Percentiles rank a stretch among this genome's conserved stretches.
Evolutionary conservation across 2,797 vertebrate genomes (phyloP).

Genomic region (Balearica regulorum): DNA sequence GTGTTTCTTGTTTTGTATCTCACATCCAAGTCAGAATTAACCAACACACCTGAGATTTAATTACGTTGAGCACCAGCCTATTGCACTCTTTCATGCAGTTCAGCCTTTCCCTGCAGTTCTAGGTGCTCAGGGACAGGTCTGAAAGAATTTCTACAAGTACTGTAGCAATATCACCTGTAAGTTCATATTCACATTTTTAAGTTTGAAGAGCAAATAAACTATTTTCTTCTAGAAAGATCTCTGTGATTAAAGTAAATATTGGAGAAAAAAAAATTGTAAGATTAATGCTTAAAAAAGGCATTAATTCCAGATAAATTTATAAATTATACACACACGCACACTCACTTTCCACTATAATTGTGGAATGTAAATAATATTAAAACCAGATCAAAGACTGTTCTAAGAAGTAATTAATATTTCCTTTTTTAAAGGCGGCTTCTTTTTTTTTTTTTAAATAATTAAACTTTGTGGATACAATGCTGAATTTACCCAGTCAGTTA

Average conservation of each 20-base stretch:
- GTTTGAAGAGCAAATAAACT: neutral
- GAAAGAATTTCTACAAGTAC: neutral
- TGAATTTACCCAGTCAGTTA: neutral
- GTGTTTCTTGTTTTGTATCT: neutral
- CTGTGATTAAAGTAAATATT: neutral
- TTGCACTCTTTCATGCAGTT: neutral
- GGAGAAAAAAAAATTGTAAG: neutral
- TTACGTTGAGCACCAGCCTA: neutral
- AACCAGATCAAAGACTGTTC: neutral
- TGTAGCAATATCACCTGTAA: neutral
- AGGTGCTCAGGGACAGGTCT: neutral
- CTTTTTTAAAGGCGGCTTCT: neutral
- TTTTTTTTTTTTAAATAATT: neutral
- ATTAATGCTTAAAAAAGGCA: neutral
- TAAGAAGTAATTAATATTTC: neutral
- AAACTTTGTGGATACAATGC: neutral
- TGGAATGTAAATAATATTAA: neutral
- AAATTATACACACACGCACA: neutral
- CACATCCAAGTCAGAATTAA: slow-evolving; percentile 8
- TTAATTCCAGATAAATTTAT: neutral
- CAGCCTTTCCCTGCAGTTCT: neutral
- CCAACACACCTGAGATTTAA: slow-evolving; percentile 27
- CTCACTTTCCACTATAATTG: neutral
- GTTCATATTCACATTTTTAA: neutral
- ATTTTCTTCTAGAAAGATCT: neutral